Percentiles rank a stretch among this genome's conserved stretches.
Evolutionary conservation across 2,888 invertebrate species (phyloP).

Genomic region (Prosopocoilus inquinatus): DNA sequence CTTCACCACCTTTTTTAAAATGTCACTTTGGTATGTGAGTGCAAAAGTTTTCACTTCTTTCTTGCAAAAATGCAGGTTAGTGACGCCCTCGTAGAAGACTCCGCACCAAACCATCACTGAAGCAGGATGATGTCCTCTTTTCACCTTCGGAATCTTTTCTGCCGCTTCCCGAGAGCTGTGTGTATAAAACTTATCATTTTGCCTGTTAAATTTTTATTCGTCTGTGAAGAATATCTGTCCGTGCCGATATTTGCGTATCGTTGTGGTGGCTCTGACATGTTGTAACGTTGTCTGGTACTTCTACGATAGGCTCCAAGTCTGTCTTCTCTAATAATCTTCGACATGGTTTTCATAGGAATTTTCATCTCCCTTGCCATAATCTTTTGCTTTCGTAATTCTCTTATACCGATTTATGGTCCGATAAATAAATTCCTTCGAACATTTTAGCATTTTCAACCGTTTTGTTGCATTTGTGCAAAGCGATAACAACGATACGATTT

Average conservation of each 20-base stretch:
- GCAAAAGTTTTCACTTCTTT: too few relatives aligned
- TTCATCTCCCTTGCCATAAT: too few relatives aligned
- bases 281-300: slow-evolving; percentile 11
- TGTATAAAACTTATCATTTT: slow-evolving; percentile 26
- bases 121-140: slow-evolving; percentile 24
- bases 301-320: slow-evolving; percentile 12
- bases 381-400: background rate
- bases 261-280: background rate
- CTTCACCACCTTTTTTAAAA: too few relatives aligned
- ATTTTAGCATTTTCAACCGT: too few relatives aligned
- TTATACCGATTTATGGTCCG: too few relatives aligned
- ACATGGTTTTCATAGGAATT: too few relatives aligned
- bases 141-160: slow-evolving; percentile 17
- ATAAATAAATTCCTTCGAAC: too few relatives aligned
- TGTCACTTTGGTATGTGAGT: too few relatives aligned
- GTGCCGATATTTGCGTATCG: slow-evolving; percentile 28
- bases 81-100: slow-evolving; percentile 23
- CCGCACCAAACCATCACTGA: slow-evolving; percentile 31
- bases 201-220: slow-evolving; percentile 21
- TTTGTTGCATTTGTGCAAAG: too few relatives aligned
- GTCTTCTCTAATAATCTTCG: too few relatives aligned
- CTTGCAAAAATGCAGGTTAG: slow-evolving; percentile 29
- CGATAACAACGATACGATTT: too few relatives aligned
- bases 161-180: slow-evolving; percentile 14
- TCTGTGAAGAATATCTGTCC: slow-evolving; percentile 21